A percentile compares a stretch with the other conserved stretches of the same genome.
These are phyloP conservation scores for Ophioninae sp. DNA, from an alignment of 2,888 invertebrate genomes.

Conservation along the genomic window DNA sequence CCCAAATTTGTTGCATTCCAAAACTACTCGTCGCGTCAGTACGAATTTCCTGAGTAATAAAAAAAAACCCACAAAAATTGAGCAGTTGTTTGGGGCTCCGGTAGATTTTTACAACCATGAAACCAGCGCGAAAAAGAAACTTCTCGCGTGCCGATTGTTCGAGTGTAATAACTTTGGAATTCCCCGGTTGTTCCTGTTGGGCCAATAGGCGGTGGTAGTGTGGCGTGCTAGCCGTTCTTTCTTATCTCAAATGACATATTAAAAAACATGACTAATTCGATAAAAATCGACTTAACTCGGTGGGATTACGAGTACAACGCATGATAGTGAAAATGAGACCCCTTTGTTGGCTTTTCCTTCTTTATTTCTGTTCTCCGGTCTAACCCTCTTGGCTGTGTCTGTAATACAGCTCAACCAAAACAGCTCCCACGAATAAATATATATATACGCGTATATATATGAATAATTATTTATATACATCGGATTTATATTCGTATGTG, in stretches of 20 bases:
- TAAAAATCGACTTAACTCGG: conserved; percentile 58
- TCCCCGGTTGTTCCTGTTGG: not conserved
- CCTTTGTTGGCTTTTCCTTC: conserved; percentile 18
- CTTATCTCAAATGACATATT: conserved; percentile 57
- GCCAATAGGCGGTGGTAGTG: conserved; percentile 1
- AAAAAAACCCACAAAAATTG: not conserved
- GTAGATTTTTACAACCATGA: conserved; percentile 10
- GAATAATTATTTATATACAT: conserved; percentile 30
- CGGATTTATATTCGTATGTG: conserved; percentile 43
- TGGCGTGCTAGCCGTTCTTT: conserved; percentile 29
- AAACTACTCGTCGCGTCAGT: not conserved
- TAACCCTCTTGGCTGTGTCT: not conserved
- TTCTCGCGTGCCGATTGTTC: conserved; percentile 20
- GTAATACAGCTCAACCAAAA: conserved; percentile 11
- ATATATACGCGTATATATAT: not conserved
- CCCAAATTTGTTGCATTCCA: too few relatives aligned
- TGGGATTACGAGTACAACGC: conserved; percentile 52
- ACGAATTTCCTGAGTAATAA: not conserved
- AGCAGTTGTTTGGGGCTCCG: not conserved
- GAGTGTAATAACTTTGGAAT: conserved; percentile 30
- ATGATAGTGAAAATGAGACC: conserved; percentile 50
- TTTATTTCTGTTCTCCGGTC: conserved; percentile 1
- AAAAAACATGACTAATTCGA: conserved; percentile 61
- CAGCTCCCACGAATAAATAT: conserved; percentile 4
- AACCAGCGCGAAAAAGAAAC: conserved; percentile 13